A percentile compares a stretch with the other conserved stretches of the same genome.
Conservation (phyloP, 2,797 vertebrate genomes). For the Semotilus atromaculatus region DNA sequence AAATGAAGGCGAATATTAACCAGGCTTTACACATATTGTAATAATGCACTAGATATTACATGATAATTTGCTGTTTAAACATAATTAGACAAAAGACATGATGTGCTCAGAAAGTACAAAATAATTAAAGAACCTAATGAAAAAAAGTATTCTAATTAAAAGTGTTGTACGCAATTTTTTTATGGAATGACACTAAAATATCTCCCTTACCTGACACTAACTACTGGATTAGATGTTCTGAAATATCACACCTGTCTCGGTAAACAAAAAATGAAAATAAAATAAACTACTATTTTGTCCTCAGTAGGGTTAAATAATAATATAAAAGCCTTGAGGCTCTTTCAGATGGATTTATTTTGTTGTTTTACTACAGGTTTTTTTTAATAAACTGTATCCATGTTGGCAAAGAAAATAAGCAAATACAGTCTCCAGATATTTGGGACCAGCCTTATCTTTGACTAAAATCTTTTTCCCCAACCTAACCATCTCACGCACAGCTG, state of each 20-base stretch:
- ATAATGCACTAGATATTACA: constrained; percentile 18
- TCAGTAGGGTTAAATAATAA: constrained; percentile 11
- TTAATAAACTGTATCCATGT: constrained; percentile 5
- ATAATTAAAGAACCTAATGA: constrained; percentile 39
- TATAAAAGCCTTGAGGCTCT: constrained; percentile 17
- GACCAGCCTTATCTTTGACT: constrained; percentile 46
- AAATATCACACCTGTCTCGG: constrained; percentile 12
- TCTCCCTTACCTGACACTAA: not conserved
- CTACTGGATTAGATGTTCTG: not conserved
- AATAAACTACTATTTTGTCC: not conserved
- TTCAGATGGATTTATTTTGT: constrained; percentile 10
- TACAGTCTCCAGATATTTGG: constrained; percentile 29
- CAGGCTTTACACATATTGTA: constrained; percentile 10
- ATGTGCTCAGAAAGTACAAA: not conserved
- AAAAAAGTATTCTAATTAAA: not conserved
- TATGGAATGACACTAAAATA: not conserved
- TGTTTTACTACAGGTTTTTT: not conserved
- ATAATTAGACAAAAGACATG: constrained; percentile 33
- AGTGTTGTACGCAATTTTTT: not conserved
- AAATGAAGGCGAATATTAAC: constrained; percentile 18
- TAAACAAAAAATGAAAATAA: not conserved
- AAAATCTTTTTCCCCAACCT: not conserved
- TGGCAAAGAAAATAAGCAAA: constrained; percentile 22
- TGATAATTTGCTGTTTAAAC: constrained; percentile 29
- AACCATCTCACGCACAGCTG: constrained; percentile 29